Evolutionary conservation across 2,888 invertebrate species (phyloP), one percentile per base, ranked within the genome.

Genomic region (Caenorhabditis imperialis): DNA sequence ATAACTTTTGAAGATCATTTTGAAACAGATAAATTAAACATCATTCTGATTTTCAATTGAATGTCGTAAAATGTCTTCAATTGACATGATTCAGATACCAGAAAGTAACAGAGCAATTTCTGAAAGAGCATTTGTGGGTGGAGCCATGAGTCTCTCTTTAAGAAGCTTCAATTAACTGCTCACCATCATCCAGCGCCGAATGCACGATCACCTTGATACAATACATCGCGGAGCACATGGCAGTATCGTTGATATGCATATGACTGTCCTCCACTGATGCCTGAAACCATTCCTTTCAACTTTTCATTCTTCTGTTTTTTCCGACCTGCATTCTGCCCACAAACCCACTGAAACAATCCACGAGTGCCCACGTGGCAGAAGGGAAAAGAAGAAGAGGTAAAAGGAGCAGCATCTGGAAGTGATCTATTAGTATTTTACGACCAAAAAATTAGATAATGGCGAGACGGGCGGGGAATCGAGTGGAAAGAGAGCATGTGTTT

Each of bases 141-240:
- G n/a, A n/a, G n/a, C n/a, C n/a, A n/a, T n/a, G n/a, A n/a, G n/a
- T n/a, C n/a, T n/a, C n/a, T n/a, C n/a, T n/a, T n/a, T n/a, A n/a
- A n/a, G n/a, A n/a, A n/a, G n/a, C n/a, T n/a, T n/a, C 35, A 16
- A 18, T 16, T 22, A 47, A 25, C 14, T 4, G 16, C 37, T 33
- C 10, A 80, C 82, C 81, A 60, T 78, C 79, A 58, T 81, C 80
- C 3, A 77, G 22, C 0, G 82, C 82, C 6, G 70, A 70, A 50
- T 82, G 77, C 3, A 81, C 35, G n/a, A 79, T 70, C 1, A 81
- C 77, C 60, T 81, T 78, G 48, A 82, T 82, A 53, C 82, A 82
- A 51, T 73, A 81, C 27, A 71, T 71, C 0, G 82, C 80, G 0
- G 79, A 65, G 33, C 82, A 82, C 73, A 78, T 77, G 5, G 76